These are phyloP conservation scores for Halictus rubicundus DNA, from an alignment of 1,140 invertebrate genomes.

Conservation along the genomic window DNA sequence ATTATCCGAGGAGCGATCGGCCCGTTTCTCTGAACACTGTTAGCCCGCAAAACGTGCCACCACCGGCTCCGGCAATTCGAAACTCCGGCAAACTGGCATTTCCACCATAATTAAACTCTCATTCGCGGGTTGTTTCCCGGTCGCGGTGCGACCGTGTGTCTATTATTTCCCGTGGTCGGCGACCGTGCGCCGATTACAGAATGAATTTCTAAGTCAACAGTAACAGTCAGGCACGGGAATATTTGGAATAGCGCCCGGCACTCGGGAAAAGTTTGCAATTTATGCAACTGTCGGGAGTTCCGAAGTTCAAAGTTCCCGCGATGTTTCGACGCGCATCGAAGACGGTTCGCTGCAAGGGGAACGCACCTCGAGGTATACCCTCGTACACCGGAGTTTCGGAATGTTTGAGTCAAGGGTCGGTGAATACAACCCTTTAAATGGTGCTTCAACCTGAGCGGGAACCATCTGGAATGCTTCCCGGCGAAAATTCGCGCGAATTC, in stretches of 20 bases:
- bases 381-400: not conserved
- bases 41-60: too few species aligned
- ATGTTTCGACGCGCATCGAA: not conserved
- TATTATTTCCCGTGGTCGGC: not conserved
- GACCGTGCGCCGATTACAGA: not conserved
- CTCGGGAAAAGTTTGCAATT: slow-evolving; percentile 38
- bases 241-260: not conserved
- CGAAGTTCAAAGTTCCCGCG: not conserved
- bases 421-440: not conserved
- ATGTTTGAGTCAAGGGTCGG: not conserved
- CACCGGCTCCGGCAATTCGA: too few species aligned
- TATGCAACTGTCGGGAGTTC: slow-evolving; percentile 47
- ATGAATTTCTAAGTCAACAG: not conserved
- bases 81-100: not conserved
- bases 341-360: not conserved
- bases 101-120: not conserved
- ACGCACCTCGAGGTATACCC: not conserved
- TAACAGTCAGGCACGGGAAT: not conserved
- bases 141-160: too few species aligned
- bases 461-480: too few species aligned
- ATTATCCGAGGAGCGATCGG: too few species aligned
- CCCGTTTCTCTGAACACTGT: too few species aligned
- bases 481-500: too few species aligned
- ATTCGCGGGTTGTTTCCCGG: not conserved
- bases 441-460: not conserved